Evolutionary conservation across 2,888 invertebrate species (phyloP).

Genomic region (Tipula vernalis): DNA sequence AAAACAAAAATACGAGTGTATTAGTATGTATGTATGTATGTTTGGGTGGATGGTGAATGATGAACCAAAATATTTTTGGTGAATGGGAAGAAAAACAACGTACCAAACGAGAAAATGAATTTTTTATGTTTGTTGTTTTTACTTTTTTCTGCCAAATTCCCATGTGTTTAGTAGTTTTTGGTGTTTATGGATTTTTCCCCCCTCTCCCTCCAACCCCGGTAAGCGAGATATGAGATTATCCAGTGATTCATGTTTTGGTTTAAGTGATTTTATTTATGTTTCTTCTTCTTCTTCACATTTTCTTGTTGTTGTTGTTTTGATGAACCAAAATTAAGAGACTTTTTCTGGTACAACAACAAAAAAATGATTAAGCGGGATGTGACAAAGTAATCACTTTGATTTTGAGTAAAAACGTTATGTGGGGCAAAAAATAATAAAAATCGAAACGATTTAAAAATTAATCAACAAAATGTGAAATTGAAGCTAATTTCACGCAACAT

Average conservation of each 20-base stretch:
- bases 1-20: background rate
- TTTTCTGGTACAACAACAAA: background rate
- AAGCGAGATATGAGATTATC: background rate
- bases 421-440: background rate
- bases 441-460: background rate
- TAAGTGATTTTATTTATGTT: background rate
- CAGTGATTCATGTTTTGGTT: constrained; percentile 4
- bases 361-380: background rate
- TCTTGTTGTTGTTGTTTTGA: background rate
- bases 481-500: background rate
- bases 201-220: background rate
- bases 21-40: background rate
- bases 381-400: no score
- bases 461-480: background rate
- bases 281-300: background rate
- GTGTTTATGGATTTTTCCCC: background rate
- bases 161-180: background rate
- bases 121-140: background rate
- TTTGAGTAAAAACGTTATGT: background rate
- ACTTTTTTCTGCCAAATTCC: background rate
- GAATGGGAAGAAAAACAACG: background rate
- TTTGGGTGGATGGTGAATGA: background rate
- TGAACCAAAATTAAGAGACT: background rate
- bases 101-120: constrained; percentile 5
- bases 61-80: background rate